A percentile compares a stretch with the other conserved stretches of the same genome.
Evolutionary conservation across 2,797 vertebrate genomes (phyloP).

Genomic region (Halcyon badia): DNA sequence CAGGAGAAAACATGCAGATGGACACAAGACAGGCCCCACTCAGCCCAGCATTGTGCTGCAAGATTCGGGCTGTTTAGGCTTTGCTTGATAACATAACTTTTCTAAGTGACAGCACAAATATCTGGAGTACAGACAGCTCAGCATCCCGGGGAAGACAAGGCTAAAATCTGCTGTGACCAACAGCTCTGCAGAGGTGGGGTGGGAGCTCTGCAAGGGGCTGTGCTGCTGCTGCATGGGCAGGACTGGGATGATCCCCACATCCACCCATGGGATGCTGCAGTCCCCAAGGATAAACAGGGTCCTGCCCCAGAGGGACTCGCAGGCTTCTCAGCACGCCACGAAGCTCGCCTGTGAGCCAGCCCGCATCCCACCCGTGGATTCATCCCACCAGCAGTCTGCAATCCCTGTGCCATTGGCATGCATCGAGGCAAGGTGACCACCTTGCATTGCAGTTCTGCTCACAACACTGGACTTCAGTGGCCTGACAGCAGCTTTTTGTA

Average conservation of each 20-base stretch:
- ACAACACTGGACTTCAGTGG: fast-evolving
- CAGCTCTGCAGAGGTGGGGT: not conserved
- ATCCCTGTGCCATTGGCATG: fast-evolving
- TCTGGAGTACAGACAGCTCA: not conserved
- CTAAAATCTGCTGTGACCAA: fast-evolving
- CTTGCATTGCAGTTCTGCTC: not conserved
- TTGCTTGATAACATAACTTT: not conserved
- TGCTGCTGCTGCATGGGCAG: not conserved
- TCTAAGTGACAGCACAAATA: not conserved
- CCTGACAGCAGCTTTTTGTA: not conserved
- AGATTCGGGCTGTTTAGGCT: not conserved
- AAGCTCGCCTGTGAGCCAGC: not conserved
- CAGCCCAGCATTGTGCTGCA: fast-evolving
- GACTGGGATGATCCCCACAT: not conserved
- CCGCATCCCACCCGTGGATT: fast-evolving
- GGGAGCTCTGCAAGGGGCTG: not conserved
- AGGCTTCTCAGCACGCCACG: fast-evolving
- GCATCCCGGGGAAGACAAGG: fast-evolving
- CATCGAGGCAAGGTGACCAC: not conserved
- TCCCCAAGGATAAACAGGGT: not conserved
- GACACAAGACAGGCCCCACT: too few relatives aligned
- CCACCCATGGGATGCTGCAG: not conserved
- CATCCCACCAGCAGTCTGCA: too few relatives aligned
- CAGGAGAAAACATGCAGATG: not conserved
- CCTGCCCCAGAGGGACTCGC: too few relatives aligned